phyloP scores from a whole-genome alignment of 1,140 invertebrate species.

The Drosophila virilis region DNA sequence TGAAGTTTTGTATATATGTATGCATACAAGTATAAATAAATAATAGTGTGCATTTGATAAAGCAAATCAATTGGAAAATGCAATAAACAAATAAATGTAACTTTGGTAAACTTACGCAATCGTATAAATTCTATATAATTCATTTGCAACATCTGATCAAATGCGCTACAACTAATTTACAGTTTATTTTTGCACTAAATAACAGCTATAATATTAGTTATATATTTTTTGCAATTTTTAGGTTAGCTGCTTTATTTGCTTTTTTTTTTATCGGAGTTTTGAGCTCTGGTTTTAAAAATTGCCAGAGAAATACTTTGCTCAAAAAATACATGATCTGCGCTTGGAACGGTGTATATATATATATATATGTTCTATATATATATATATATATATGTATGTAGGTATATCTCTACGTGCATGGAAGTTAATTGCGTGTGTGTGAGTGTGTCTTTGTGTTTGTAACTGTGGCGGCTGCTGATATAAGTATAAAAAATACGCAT shows the following conservation, averaged over 20 bases:
- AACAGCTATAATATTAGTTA: conserved; percentile 60
- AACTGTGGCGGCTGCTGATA: conserved; percentile 24
- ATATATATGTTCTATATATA: conserved; percentile 18
- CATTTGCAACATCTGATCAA: conserved; percentile 11
- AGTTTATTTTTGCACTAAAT: conserved; percentile 59
- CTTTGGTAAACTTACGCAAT: conserved; percentile 78
- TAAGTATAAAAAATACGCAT: conserved; percentile 19
- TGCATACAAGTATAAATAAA: conserved; percentile 55
- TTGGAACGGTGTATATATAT: conserved; percentile 2
- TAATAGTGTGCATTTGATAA: conserved; percentile 54
- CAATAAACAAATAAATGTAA: conserved; percentile 67
- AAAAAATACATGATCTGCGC: conserved; percentile 61
- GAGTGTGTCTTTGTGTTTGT: conserved; percentile 16
- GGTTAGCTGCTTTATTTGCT: conserved; percentile 17
- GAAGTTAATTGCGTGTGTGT: conserved; percentile 39
- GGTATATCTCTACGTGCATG: conserved; percentile 32
- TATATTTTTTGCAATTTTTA: conserved; percentile 30
- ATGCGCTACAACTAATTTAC: conserved; percentile 48
- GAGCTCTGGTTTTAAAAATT: conserved; percentile 25
- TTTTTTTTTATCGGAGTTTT: conserved; percentile 5
- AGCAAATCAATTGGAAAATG: conserved; percentile 57
- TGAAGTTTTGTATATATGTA: conserved; percentile 52
- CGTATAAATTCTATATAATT: conserved; percentile 69
- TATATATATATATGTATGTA: too few relatives aligned
- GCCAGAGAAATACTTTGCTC: conserved; percentile 63